Conservation (phyloP, 2,113 vertebrate species). For the Pelecanoides urinatrix region DNA sequence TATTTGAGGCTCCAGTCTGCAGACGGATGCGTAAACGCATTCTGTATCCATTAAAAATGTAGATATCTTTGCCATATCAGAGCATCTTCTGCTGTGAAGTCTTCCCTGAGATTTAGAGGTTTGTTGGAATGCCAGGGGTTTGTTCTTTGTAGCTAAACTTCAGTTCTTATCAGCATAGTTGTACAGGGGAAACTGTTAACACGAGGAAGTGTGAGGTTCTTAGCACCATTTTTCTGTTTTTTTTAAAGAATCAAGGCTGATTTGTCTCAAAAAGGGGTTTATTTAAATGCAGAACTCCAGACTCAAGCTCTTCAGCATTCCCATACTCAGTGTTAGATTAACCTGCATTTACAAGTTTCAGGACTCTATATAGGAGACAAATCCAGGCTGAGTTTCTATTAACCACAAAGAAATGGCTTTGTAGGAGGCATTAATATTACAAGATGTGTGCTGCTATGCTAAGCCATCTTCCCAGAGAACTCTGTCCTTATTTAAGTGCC, state of each 20-base stretch:
- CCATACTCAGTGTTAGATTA: not conserved
- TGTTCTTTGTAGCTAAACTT: constrained; percentile 24
- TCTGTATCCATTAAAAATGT: not conserved
- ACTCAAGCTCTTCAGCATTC: not conserved
- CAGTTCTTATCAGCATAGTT: not conserved
- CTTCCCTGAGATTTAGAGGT: not conserved
- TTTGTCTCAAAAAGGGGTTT: not conserved
- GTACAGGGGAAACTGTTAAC: not conserved
- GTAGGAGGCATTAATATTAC: constrained; percentile 1
- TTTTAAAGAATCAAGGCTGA: not conserved
- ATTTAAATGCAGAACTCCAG: not conserved
- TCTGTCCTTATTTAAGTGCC: not conserved
- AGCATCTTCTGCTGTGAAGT: not conserved
- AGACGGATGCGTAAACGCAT: not conserved
- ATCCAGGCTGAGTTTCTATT: not conserved
- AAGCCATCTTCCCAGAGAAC: not conserved
- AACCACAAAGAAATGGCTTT: not conserved
- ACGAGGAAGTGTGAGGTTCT: not conserved
- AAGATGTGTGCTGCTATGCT: not conserved
- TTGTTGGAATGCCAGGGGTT: not conserved
- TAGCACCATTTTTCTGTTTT: not conserved
- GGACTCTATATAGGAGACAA: not conserved
- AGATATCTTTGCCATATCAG: fast-evolving
- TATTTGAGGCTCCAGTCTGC: not conserved
- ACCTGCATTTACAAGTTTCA: not conserved